phyloP scores from a whole-genome alignment of 1,140 invertebrate genomes.

The Nebria ingens region DNA sequence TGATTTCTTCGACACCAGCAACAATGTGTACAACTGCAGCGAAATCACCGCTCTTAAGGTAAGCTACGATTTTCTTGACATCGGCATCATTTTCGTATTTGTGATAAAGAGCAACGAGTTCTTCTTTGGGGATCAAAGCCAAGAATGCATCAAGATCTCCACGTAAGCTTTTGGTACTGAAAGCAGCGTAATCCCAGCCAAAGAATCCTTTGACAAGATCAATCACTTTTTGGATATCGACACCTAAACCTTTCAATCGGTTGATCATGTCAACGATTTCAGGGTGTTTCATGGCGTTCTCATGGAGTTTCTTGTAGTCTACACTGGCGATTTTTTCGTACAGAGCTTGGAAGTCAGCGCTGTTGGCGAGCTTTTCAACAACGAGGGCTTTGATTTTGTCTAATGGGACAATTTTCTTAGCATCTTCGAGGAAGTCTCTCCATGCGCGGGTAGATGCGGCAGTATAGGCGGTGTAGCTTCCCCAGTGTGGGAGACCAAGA shows the following conservation, averaged over 20 bases:
- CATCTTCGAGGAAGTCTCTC: slow-evolving; percentile 14
- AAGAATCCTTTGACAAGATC: slow-evolving; percentile 8
- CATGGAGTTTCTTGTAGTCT: slow-evolving; percentile 13
- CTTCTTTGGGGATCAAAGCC: slow-evolving; percentile 17
- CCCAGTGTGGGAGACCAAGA: background rate
- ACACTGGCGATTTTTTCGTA: slow-evolving; percentile 17
- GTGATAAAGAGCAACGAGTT: slow-evolving; percentile 17
- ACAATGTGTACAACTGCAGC: slow-evolving; percentile 11
- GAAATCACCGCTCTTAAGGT: slow-evolving; percentile 18
- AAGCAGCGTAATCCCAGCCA: slow-evolving; percentile 1
- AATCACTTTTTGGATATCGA: slow-evolving; percentile 10
- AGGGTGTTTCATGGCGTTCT: slow-evolving; percentile 15
- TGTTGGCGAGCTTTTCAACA: slow-evolving; percentile 17
- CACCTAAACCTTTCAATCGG: background rate
- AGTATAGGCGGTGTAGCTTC: background rate
- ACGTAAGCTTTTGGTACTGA: slow-evolving; percentile 7
- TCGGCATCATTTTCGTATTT: slow-evolving; percentile 17
- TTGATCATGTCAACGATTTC: background rate
- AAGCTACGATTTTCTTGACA: slow-evolving; percentile 17
- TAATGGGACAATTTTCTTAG: slow-evolving; percentile 1
- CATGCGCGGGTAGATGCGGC: background rate
- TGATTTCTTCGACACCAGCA: background rate
- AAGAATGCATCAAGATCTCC: slow-evolving; percentile 19
- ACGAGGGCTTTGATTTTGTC: slow-evolving; percentile 11
- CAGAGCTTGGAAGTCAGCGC: slow-evolving; percentile 18